phyloP scores from a whole-genome alignment of 2,888 invertebrate species.

The Oligia latruncula region DNA sequence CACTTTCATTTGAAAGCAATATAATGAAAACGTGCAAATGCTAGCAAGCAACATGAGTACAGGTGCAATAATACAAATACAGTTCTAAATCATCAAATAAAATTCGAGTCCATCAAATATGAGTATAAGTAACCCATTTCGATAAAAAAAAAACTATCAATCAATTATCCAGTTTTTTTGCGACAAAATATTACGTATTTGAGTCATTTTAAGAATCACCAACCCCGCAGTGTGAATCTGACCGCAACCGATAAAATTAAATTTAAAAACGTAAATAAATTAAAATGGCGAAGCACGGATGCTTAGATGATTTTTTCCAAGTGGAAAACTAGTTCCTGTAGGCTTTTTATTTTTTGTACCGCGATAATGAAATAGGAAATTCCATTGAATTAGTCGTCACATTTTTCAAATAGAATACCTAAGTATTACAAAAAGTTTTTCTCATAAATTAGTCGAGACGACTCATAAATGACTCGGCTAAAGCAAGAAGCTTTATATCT shows the following conservation, averaged over 20 bases:
- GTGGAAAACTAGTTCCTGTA: conserved; percentile 14
- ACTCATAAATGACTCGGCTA: neutral
- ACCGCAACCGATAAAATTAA: conserved; percentile 11
- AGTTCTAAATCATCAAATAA: neutral
- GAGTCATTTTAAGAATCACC: conserved; percentile 10
- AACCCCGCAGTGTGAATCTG: conserved; percentile 38
- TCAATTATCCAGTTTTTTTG: conserved; percentile 20
- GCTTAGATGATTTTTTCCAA: conserved; percentile 12
- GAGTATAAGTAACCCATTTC: neutral
- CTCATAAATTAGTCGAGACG: conserved; percentile 7
- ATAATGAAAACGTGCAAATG: neutral
- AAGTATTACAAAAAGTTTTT: conserved; percentile 2
- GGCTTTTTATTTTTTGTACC: conserved; percentile 11
- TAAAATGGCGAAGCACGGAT: conserved; percentile 20
- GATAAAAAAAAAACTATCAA: conserved; percentile 3
- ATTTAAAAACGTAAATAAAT: conserved; percentile 37
- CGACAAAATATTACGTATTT: neutral
- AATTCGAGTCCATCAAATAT: neutral
- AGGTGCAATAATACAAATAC: neutral
- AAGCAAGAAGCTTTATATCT: conserved; percentile 1
- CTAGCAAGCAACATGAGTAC: neutral
- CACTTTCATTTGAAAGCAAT: conserved; percentile 1
- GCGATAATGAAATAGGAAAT: conserved; percentile 35
- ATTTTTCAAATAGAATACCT: conserved; percentile 26
- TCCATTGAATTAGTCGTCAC: conserved; percentile 33